Evolutionary conservation across 1,140 invertebrate species (phyloP), one percentile per base, ranked within the genome.

Genomic region (Drosophila rufa): DNA sequence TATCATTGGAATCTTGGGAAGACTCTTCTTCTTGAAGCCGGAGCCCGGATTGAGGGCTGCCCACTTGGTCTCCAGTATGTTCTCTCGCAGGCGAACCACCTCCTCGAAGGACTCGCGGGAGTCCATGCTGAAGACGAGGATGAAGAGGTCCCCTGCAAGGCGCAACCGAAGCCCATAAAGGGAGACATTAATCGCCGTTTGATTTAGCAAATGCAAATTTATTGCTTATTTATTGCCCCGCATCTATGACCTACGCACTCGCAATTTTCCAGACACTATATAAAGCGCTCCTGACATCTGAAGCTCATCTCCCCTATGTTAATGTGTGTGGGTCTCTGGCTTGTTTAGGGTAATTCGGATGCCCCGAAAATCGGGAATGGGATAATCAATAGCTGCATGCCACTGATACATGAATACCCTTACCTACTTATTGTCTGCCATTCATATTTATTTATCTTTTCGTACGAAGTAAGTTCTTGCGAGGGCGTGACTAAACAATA

Each of bases 21-120:
- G 93, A 79, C 95, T 94, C 65, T 95, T 94, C 75, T 95, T 95
- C 53, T 95, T 95, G 8, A 94, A 93, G 57, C 95, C 94, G 48
- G 94, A 92, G 22, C 94, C 94, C 58, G 94, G 94, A 81, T 94
- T 94, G 15, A 94, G 94, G 0, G 95, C 96, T 68, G 95, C 95
- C 70, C 95, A 94, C 91, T 97, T 97, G 0, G 96, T 96, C 91
- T 97, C 96, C 51, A 97, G 91, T 80, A 98, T 97, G 92, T 97
- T 96, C 79, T 97, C 96, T 43, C 96, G 94, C 50, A 98, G 94
- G 47, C 96, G 94, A 64, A 96, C 95, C 11, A 97, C 96, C 93
- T 97, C 96, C 76, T 97, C 96, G 85, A 97, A 98, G 0, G 96
- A 97, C 86, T 97, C 97, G n/a, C 96, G 94, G 75, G 96, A 96